Evolutionary conservation across 2,888 invertebrate species (phyloP), one percentile per base, ranked within the genome.

Genomic region (Ceramica pisi): DNA sequence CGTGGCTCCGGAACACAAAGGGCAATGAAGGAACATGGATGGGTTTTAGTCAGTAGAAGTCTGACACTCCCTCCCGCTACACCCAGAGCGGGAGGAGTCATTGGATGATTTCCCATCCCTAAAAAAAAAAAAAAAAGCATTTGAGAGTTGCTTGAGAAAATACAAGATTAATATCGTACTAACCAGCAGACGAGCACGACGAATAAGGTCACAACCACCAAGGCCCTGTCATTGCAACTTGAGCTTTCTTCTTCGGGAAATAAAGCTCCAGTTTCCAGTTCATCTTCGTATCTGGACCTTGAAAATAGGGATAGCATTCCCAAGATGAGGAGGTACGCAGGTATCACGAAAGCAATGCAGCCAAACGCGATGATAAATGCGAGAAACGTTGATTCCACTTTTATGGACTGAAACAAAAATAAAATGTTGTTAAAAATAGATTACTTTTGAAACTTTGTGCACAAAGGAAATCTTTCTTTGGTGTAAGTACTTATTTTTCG

Each of bases 341-440:
- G 97, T 85, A 97, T 97, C 72, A 97, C 95, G 82, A 97, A 94
- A 44, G 97, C 97, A 81, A 97, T 94, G 86, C 97, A 95, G 63
- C 97, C 95, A 83, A 97, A 97, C 59, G 97, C 90, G 77, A 97
- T 96, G 88, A 97, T 96, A 84, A 97, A 94, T 21, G 96, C 96
- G 74, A 98, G 94, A 89, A 98, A 97, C 53, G 97, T 97, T 19
- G 97, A 97, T 90, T 98, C 98, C 88, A 97, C 96, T 93, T 97
- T 97, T 86, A 98, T 95, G 61, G 97, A 97, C 98, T 98, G 95
- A 59, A 95, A 96, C 65, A 71, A 69, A 77, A 80, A 73, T 55
- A 64, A 59, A 62, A 57, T 10, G 1, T 55, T 60, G 50, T 55
- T 57, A 69, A 41, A 21, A 75, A 67, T 14, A 35, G 35, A 21